Conservation (phyloP, 2,888 invertebrate genomes). For the Tiliacea citrago region DNA sequence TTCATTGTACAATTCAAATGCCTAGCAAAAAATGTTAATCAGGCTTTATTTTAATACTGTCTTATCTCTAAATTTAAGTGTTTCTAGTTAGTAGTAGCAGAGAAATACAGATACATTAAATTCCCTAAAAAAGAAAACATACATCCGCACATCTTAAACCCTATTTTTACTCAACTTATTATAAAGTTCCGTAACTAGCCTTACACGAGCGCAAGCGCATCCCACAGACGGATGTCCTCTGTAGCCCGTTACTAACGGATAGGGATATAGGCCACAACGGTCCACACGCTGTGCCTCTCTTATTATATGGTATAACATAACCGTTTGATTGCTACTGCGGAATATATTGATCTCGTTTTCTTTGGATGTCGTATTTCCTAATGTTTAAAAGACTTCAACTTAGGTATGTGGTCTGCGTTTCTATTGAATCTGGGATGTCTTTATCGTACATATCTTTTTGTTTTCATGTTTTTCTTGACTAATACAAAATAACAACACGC, state of each 20-base stretch:
- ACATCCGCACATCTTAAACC: neutral
- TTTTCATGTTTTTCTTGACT: neutral
- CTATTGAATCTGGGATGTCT: neutral
- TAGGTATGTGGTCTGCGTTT: neutral
- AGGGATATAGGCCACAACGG: conserved; percentile 80
- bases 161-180: conserved; percentile 26
- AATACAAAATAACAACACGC: too few species aligned
- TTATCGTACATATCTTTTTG: neutral
- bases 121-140: neutral
- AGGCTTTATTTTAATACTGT: neutral
- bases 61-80: too few species aligned
- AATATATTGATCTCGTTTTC: conserved; percentile 29
- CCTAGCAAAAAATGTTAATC: neutral
- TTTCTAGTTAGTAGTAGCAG: too few species aligned
- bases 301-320: conserved; percentile 63
- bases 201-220: conserved; percentile 45
- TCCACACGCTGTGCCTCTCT: conserved; percentile 49
- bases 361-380: neutral
- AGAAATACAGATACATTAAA: neutral
- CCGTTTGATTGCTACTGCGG: conserved; percentile 33
- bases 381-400: neutral
- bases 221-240: conserved; percentile 76
- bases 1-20: neutral
- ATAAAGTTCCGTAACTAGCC: conserved; percentile 44
- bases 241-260: conserved; percentile 77